These are phyloP conservation scores for Nemurella pictetii DNA, from an alignment of 2,888 invertebrate species.

Conservation along the genomic window DNA sequence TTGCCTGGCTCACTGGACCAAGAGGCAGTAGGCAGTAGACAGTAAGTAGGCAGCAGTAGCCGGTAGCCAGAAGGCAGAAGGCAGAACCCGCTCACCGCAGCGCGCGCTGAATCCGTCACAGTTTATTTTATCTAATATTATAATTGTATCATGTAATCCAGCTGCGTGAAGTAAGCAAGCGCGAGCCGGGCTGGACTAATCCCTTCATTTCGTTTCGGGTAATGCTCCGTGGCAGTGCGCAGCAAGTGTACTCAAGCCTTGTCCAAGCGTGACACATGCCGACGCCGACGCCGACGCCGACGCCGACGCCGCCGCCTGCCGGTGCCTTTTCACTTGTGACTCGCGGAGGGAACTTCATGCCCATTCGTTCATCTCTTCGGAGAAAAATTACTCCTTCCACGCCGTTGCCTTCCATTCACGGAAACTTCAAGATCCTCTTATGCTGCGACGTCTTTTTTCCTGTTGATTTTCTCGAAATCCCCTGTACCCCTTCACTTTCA, in stretches of 20 bases:
- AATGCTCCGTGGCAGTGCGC: background rate
- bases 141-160: slow-evolving; percentile 1
- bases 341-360: background rate
- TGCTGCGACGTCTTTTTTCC: slow-evolving; percentile 22
- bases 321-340: background rate
- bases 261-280: background rate
- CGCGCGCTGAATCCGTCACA: background rate
- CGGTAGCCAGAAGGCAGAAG: background rate
- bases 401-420: slow-evolving; percentile 29
- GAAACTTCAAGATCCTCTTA: slow-evolving; percentile 28
- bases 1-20: too few species aligned
- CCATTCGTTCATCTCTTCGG: slow-evolving; percentile 3
- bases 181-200: background rate
- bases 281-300: background rate
- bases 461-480: slow-evolving; percentile 27
- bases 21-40: too few species aligned
- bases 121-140: background rate
- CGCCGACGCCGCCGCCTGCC: background rate
- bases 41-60: too few species aligned
- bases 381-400: slow-evolving; percentile 24
- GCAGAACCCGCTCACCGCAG: background rate
- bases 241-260: too few species aligned
- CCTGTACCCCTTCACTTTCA: slow-evolving; percentile 27
- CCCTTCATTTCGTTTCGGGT: slow-evolving; percentile 6
- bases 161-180: background rate